These are phyloP conservation scores for Triplophysa rosa DNA, from an alignment of 2,113 vertebrate genomes.

Conservation along the genomic window DNA sequence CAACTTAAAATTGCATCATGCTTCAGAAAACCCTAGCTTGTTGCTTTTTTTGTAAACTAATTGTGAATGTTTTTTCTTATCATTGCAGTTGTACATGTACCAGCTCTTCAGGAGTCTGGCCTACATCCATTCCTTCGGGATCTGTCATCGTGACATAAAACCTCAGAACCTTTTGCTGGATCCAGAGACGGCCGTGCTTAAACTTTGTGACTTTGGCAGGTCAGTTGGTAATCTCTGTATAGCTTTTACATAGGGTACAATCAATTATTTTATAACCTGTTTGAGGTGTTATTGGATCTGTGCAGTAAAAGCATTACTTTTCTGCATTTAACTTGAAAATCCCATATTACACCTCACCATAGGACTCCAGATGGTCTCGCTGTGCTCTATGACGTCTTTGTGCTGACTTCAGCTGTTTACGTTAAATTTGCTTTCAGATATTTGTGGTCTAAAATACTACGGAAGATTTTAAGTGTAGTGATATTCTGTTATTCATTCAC, in stretches of 20 bases:
- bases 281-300: slow-evolving; percentile 7
- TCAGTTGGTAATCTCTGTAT: slow-evolving; percentile 63
- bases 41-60: background rate
- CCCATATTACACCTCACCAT: slow-evolving; percentile 11
- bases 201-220: slow-evolving; percentile 99
- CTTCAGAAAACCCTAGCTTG: background rate
- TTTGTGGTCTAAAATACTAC: background rate
- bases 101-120: slow-evolving; percentile 99
- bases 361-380: slow-evolving; percentile 12
- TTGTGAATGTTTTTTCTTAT: slow-evolving; percentile 32
- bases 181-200: slow-evolving; percentile 98
- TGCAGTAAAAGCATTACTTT: slow-evolving; percentile 9
- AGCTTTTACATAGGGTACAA: background rate
- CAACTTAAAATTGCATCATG: no score
- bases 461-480: background rate
- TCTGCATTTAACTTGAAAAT: slow-evolving; percentile 24
- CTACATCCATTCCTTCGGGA: slow-evolving; percentile 99
- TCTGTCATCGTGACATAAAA: slow-evolving; percentile 99
- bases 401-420: slow-evolving; percentile 6
- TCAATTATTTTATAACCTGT: background rate
- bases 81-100: slow-evolving; percentile 96
- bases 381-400: slow-evolving; percentile 7
- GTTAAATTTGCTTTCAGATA: background rate
- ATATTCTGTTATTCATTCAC: background rate
- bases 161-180: slow-evolving; percentile 98